Base-by-base conservation (phyloP, 2,888 invertebrate genomes). In the Gortyna flavago region DNA sequence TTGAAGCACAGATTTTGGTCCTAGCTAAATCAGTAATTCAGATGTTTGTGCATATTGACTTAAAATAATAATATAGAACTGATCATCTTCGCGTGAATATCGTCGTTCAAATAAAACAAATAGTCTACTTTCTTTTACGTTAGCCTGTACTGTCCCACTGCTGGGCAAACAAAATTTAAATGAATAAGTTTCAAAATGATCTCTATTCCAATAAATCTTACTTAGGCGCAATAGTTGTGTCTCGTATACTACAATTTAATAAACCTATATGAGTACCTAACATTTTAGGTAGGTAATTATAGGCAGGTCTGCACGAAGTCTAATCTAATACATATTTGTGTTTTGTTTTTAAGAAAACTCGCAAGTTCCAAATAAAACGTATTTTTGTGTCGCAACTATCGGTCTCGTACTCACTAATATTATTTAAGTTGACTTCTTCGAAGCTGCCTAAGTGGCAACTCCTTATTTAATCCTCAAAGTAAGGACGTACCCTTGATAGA, bases 281-380 rank as follows among this genome's bases (percentile, higher is more conserved):
- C 38, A 69, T 72, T 72, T 71, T 72, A 51, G n/a, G n/a, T n/a
- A n/a, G n/a, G n/a, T n/a, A n/a, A n/a, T 78, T 72, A 75, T 48
- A 69, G 29, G 35, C 57, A 69, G 62, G 62, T 70, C 67, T 69
- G 38, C 72, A 73, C 73, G 68, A 71, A 77, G 61, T 79, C 70
- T 77, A 66, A 81, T 78, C 54, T 79, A 73, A 86, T 85, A n/a
- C n/a, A n/a, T n/a, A 77, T 88, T 84, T 84, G 77, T 75, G n/a
- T n/a, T n/a, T n/a, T n/a, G n/a, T n/a, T n/a, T n/a, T n/a, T 72
- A 69, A 75, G 79, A 68, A 81, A 81, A 78, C 70, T 85, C 62
- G 48, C 66, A 67, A 77, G 67, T 66, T 68, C 29, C 62, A 81
- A 79, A 81, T 80, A 76, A 76, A 83, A 80, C 66, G 65, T 85